A percentile compares a stretch with the other conserved stretches of the same genome.
These are phyloP conservation scores for Odontothrips loti DNA, from an alignment of 2,888 invertebrate species.

Conservation along the genomic window DNA sequence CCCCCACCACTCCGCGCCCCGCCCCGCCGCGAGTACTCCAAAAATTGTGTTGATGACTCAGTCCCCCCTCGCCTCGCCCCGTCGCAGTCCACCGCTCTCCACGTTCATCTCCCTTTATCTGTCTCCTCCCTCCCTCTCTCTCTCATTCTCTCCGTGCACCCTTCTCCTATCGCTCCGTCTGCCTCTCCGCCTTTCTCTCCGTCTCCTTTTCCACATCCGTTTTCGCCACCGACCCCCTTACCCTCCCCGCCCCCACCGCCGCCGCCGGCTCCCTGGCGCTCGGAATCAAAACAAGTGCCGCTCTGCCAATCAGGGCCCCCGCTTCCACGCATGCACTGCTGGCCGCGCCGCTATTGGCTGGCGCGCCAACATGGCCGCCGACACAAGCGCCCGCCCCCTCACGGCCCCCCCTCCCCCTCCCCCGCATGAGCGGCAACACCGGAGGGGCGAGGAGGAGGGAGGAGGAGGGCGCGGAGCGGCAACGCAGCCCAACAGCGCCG, in stretches of 20 bases:
- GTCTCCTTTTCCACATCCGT: not conserved
- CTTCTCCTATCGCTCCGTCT: not conserved
- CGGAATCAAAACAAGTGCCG: slow-evolving; percentile 26
- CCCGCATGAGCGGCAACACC: not conserved
- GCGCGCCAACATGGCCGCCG: slow-evolving; percentile 17
- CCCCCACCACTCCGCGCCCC: not conserved
- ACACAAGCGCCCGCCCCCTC: not conserved
- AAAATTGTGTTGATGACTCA: slow-evolving; percentile 26
- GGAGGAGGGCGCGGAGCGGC: not conserved
- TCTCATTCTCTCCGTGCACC: not conserved
- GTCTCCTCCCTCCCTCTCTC: not conserved
- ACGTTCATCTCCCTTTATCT: slow-evolving; percentile 11
- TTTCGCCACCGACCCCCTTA: not conserved
- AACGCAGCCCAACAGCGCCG: not conserved
- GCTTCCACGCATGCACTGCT: slow-evolving; percentile 20
- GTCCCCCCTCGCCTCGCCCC: not conserved
- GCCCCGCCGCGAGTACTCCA: slow-evolving; percentile 16
- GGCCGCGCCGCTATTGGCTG: not conserved
- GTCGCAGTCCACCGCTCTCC: not conserved
- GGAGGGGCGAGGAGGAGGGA: not conserved
- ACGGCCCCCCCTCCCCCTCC: not conserved
- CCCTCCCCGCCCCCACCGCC: not conserved
- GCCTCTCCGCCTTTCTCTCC: not conserved
- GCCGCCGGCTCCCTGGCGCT: not conserved
- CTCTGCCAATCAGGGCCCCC: slow-evolving; percentile 3